Evolutionary conservation across 1,140 invertebrate genomes (phyloP), one percentile per base, ranked within the genome.

Genomic region (Sycophila sp.): DNA sequence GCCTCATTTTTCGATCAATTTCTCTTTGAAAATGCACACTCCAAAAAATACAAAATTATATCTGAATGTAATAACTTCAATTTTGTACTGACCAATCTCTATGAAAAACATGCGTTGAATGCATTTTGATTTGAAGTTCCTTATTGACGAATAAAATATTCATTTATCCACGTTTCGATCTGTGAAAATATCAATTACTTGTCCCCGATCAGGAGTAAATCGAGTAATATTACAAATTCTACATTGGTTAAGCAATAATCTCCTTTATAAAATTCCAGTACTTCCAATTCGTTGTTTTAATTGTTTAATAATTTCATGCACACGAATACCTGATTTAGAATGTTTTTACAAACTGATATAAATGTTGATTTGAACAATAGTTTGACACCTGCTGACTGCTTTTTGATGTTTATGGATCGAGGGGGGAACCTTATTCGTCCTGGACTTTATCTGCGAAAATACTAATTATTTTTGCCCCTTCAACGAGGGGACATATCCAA

Each of bases 121-220:
- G 24, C 49, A 51, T n/a, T n/a, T n/a, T 24, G 13, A 51, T 51
- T n/a, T n/a, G 13, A 30, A 51, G 15, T 28, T 4, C 0, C 13
- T 30, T 51, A 51, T 15, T 6, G 22, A 30, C 15, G 26, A n/a
- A n/a, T n/a, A n/a, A n/a, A n/a, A n/a, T n/a, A n/a, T n/a, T 15
- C 47, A 19, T 34, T 34, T 53, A 26, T 19, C 56, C 34, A 26
- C 8, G 34, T 59, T 38, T 38, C 24, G 15, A 59, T 59, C 56
- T 59, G 56, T 59, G 56, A 59, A 55, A 55, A 55, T 55, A 55
- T 30, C 51, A 17, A 58, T 58, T 58, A 58, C 13, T 38, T 19
- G 11, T 19, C 1, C 34, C 36, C 34, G 8, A 32, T 24, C 11
- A 32, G 49, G 30, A 34, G 17, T n/a, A 38, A 26, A 40, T 6